Percentiles rank a stretch among this genome's conserved stretches.
Conservation (phyloP, 2,797 vertebrate species). For the Enteromius argenteus region DNA sequence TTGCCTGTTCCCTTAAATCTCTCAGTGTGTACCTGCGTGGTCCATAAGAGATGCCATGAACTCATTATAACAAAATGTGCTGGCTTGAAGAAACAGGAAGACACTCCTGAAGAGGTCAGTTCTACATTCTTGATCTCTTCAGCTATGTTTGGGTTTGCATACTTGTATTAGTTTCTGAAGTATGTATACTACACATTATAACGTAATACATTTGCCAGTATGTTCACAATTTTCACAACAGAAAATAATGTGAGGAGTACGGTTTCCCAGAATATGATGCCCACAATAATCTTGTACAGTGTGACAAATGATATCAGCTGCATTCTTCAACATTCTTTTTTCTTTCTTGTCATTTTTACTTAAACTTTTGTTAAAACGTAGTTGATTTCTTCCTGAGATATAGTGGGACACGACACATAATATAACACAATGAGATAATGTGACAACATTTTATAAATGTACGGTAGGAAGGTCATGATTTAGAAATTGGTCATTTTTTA, state of each 20-base stretch:
- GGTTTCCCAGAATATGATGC: not conserved
- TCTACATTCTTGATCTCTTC: not conserved
- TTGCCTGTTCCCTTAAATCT: not conserved
- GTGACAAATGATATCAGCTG: not conserved
- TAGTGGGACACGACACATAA: not conserved
- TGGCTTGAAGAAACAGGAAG: slow-evolving; percentile 96
- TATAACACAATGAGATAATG: not conserved
- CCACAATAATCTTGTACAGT: not conserved
- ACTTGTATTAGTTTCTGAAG: not conserved
- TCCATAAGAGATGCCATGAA: slow-evolving; percentile 98
- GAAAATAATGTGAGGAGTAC: not conserved
- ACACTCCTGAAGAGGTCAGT: slow-evolving; percentile 91
- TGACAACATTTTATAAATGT: not conserved
- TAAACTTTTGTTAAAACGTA: not conserved
- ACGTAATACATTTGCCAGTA: not conserved
- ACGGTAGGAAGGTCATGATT: not conserved
- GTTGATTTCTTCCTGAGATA: not conserved
- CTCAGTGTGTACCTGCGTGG: slow-evolving; percentile 96
- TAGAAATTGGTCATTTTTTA: too few species aligned
- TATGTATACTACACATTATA: not conserved
- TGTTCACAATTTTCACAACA: not conserved
- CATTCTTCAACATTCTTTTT: not conserved
- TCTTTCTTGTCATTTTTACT: not conserved
- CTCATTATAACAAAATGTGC: slow-evolving; percentile 99
- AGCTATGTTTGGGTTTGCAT: not conserved